Base-by-base conservation (phyloP, 2,888 invertebrate genomes). In the Agriotes lineatus region DNA sequence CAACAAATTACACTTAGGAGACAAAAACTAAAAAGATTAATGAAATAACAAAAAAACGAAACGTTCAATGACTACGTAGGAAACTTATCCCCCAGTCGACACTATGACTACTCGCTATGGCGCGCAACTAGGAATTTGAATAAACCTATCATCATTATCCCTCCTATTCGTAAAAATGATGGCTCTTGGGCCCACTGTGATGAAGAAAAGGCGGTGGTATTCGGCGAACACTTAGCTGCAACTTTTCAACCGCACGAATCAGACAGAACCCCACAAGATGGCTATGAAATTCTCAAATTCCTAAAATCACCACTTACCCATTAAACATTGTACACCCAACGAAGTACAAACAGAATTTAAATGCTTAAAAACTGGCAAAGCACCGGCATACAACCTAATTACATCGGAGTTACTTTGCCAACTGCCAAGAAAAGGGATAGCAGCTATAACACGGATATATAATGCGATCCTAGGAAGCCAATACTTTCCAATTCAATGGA, bases 141-240 rank as follows among this genome's bases (percentile, higher is more conserved):
- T 5, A 39, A 39, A 4, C 39, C 6, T n/a, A n/a, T n/a, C 4
- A 39, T 39, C n/a, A 4, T 12, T 39, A 39, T 39, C n/a, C 39
- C 39, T 39, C 14, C 39, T 39, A 39, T 39, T 14, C n/a, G 14
- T n/a, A 39, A 39, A 6, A 39, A 39, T n/a, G n/a, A 14, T 4
- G 39, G 10, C n/a, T 6, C 39, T 39, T 39, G 10, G 39, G 10
- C 39, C n/a, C 39, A n/a, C n/a, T 6, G n/a, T 12, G n/a, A 39
- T 14, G 14, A 39, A 39, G 30, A n/a, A 39, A 39, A 39, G 5
- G 4, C 39, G n/a, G n/a, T 6, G n/a, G 39, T 39, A 39, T 39
- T 39, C 39, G 39, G 14, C n/a, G n/a, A 39, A 39, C 39, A 39
- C 39, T n/a, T 39, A 39, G 39, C 39, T n/a, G 39, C 39, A 6